Percentiles rank a stretch among this genome's conserved stretches.
phyloP scores from a whole-genome alignment of 2,888 invertebrate genomes.

The Desoria tigrina region DNA sequence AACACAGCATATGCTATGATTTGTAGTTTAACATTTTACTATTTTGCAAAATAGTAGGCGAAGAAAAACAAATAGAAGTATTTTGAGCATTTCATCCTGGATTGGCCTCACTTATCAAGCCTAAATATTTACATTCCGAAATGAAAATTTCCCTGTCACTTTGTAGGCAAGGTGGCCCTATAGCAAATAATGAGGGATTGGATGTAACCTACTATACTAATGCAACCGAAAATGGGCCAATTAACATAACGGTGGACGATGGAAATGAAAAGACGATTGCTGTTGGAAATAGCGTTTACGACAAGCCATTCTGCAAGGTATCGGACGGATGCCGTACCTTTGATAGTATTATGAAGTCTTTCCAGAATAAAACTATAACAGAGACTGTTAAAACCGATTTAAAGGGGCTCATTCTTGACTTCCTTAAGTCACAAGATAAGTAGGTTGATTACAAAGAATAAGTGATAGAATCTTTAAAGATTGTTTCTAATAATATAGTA shows the following conservation, averaged over 20 bases:
- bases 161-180: background rate
- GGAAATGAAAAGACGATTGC: constrained; percentile 29
- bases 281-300: constrained; percentile 43
- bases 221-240: background rate
- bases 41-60: too few species aligned
- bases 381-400: constrained; percentile 15
- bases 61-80: constrained; percentile 2
- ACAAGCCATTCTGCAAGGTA: constrained; percentile 44
- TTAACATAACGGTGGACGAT: too few species aligned
- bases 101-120: too few species aligned
- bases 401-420: constrained; percentile 29
- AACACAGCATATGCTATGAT: too few species aligned
- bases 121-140: too few species aligned
- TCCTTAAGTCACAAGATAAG: constrained; percentile 37
- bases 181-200: background rate
- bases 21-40: too few species aligned
- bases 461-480: too few species aligned
- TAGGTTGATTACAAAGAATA: constrained; percentile 21
- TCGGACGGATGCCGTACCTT: constrained; percentile 33
- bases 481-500: too few species aligned
- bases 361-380: constrained; percentile 5
- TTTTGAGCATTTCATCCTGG: constrained; percentile 7
- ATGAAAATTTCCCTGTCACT: background rate
- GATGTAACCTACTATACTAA: constrained; percentile 23
- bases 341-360: constrained; percentile 32